A percentile compares a stretch with the other conserved stretches of the same genome.
phyloP scores from a whole-genome alignment of 2,797 vertebrate genomes.

The Scyliorhinus canicula region DNA sequence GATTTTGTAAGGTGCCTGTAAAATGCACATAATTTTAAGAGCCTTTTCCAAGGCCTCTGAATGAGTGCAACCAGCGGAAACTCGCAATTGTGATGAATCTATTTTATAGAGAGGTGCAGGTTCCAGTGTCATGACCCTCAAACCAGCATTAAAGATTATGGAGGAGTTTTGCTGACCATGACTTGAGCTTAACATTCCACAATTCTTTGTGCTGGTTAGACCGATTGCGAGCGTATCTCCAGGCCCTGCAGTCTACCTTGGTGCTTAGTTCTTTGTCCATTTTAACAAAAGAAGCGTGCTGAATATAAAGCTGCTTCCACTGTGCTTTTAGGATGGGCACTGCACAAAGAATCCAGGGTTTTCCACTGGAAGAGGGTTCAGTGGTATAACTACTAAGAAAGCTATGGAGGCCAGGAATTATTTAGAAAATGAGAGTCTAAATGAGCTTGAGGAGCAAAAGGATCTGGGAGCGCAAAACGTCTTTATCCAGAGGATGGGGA shows the following conservation, averaged over 20 bases:
- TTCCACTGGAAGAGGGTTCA: neutral
- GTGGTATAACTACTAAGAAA: neutral
- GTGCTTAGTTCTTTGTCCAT: neutral
- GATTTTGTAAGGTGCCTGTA: neutral
- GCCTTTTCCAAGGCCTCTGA: neutral
- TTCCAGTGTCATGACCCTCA: neutral
- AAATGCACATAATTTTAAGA: neutral
- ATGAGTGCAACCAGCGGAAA: neutral
- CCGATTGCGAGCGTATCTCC: neutral
- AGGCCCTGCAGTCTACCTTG: neutral
- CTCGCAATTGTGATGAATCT: no score
- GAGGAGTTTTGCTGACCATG: neutral
- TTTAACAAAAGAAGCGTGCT: neutral
- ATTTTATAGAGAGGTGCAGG: neutral
- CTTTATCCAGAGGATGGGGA: no score
- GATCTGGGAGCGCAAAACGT: no score
- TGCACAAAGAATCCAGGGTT: neutral
- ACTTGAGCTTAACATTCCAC: neutral
- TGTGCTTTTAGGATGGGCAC: neutral
- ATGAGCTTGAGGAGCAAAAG: no score
- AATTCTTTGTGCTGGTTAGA: neutral
- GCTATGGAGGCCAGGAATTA: no score
- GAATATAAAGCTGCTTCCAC: neutral
- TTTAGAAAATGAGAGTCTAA: no score
- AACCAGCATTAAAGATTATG: neutral